A percentile compares a stretch with the other conserved stretches of the same genome.
Conservation (phyloP, 2,888 invertebrate species). For the Nowickia ferox region DNA sequence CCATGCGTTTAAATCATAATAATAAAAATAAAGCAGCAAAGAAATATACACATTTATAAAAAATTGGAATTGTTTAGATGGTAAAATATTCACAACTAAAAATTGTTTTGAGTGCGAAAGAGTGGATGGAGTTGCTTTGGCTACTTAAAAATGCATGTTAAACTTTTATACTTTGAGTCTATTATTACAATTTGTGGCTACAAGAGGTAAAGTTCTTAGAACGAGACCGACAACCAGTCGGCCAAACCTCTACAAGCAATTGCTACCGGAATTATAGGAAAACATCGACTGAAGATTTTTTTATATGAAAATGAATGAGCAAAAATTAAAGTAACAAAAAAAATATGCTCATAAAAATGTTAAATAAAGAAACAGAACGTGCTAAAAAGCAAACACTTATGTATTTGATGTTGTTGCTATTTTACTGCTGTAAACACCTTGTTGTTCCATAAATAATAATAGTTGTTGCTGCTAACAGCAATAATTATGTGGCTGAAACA, state of each 20-base stretch:
- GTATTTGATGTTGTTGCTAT: slow-evolving; percentile 43
- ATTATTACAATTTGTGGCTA: slow-evolving; percentile 43
- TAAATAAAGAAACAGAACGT: slow-evolving; percentile 45
- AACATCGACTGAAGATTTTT: background rate
- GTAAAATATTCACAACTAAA: slow-evolving; percentile 48
- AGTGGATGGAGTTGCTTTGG: slow-evolving; percentile 3
- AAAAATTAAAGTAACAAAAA: slow-evolving; percentile 25
- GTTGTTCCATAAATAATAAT: slow-evolving; percentile 60
- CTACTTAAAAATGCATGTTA: slow-evolving; percentile 54
- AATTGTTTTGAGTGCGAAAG: slow-evolving; percentile 30
- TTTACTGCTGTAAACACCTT: slow-evolving; percentile 66
- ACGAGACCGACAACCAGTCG: background rate
- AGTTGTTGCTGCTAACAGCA: slow-evolving; percentile 38
- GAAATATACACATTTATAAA: background rate
- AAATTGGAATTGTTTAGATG: slow-evolving; percentile 29
- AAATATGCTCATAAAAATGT: slow-evolving; percentile 12
- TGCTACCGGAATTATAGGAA: slow-evolving; percentile 37
- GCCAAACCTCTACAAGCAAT: slow-evolving; percentile 17
- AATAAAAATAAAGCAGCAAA: background rate
- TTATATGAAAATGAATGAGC: background rate
- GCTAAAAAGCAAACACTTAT: slow-evolving; percentile 63
- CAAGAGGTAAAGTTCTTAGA: slow-evolving; percentile 30
- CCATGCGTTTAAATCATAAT: background rate
- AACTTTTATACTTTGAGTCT: slow-evolving; percentile 44
- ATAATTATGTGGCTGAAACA: slow-evolving; percentile 39